Evolutionary conservation across 1,140 invertebrate genomes (phyloP).

Genomic region (Drosophila parvula): DNA sequence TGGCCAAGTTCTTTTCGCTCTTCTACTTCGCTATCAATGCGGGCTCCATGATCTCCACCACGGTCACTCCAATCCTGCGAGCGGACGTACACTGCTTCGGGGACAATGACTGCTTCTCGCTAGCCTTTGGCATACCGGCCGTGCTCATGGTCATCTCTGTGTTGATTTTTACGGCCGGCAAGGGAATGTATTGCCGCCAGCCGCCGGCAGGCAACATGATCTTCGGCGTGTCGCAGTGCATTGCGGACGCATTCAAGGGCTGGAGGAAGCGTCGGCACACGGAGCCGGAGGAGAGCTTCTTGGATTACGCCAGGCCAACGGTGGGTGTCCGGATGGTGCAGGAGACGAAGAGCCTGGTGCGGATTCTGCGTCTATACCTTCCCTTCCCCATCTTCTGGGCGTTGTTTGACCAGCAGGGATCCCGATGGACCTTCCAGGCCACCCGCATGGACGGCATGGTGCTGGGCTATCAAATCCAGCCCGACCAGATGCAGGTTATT

Average conservation of each 20-base stretch:
- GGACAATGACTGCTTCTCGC: conserved; percentile 91
- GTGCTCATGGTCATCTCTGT: conserved; percentile 93
- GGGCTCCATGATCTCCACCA: conserved; percentile 95
- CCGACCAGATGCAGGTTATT: conserved; percentile 95
- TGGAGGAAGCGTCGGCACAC: conserved; percentile 85
- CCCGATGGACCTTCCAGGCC: conserved; percentile 97
- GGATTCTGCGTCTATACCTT: conserved; percentile 90
- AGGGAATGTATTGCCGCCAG: conserved; percentile 90
- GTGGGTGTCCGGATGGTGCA: conserved; percentile 87
- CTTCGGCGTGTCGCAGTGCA: conserved; percentile 90
- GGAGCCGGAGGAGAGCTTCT: conserved; percentile 87
- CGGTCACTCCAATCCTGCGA: conserved; percentile 94
- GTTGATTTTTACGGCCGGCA: conserved; percentile 93
- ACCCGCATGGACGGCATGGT: conserved; percentile 94
- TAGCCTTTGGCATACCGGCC: conserved; percentile 97
- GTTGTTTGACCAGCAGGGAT: conserved; percentile 93
- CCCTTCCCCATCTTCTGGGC: conserved; percentile 94
- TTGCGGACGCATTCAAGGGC: conserved; percentile 86
- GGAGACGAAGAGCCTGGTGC: conserved; percentile 88
- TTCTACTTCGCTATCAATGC: conserved; percentile 98
- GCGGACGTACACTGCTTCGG: conserved; percentile 93
- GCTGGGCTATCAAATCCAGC: conserved; percentile 88
- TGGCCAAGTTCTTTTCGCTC: conserved; percentile 94
- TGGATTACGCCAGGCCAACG: conserved; percentile 92
- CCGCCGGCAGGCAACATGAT: conserved; percentile 93